These are phyloP conservation scores for Monopterus albus DNA, from an alignment of 2,113 vertebrate genomes.

Conservation along the genomic window DNA sequence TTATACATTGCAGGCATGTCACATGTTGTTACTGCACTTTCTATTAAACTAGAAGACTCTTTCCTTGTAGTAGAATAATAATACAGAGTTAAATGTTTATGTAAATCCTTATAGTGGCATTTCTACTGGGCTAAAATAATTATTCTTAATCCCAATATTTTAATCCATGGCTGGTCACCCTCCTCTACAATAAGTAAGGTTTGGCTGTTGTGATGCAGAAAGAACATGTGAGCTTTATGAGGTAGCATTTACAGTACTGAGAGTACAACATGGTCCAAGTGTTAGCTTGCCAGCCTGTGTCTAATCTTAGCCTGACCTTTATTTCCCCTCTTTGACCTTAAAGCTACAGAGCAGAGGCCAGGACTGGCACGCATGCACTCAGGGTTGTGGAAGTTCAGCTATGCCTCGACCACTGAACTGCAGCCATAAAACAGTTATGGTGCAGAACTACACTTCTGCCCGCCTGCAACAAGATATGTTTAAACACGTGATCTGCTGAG, in stretches of 20 bases:
- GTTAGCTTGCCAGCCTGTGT: constrained; percentile 27
- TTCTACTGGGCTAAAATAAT: neutral
- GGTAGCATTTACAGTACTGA: constrained; percentile 47
- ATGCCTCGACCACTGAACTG: constrained; percentile 32
- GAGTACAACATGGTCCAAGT: constrained; percentile 25
- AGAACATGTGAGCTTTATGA: constrained; percentile 29
- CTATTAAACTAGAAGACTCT: neutral
- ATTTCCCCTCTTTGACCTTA: constrained; percentile 75
- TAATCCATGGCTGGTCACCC: neutral
- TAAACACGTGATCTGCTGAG: neutral
- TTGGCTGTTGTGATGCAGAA: constrained; percentile 2
- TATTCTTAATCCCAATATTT: neutral
- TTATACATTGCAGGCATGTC: neutral
- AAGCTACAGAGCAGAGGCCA: constrained; percentile 46
- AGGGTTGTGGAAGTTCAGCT: constrained; percentile 58
- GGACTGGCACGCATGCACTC: constrained; percentile 37
- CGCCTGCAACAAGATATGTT: neutral
- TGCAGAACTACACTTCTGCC: constrained; percentile 10
- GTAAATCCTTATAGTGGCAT: neutral
- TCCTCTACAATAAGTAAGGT: neutral
- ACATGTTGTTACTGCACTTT: neutral
- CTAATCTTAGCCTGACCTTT: constrained; percentile 79
- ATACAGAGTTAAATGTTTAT: too few species aligned
- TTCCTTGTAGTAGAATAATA: too few species aligned
- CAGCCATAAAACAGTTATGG: constrained; percentile 23